Evolutionary conservation across 1,140 invertebrate genomes (phyloP), one percentile per base, ranked within the genome.

Genomic region (Olivierus martensii): DNA sequence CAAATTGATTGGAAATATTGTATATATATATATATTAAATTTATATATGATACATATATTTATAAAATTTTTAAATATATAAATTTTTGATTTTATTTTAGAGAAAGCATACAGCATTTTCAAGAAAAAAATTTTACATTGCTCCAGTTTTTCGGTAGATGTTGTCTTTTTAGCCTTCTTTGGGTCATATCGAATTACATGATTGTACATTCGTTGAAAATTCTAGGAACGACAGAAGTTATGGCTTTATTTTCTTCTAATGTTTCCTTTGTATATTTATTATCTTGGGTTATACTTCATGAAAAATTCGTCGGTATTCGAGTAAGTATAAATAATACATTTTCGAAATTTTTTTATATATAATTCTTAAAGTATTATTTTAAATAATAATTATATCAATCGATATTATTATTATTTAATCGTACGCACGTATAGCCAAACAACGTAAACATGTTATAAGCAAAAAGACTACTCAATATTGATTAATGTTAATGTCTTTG

Each of bases 261-360:
- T 60, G 87, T 93, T 4, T 84, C 85, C 9, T 91, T 87, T 65
- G 85, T 91, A 51, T 96, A 95, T 68, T 73, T 95, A 9, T 73
- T 96, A 3, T 93, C 89, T 1, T 95, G 90, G 91, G 90, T 94
- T 46, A 88, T 95, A 61, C 73, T 95, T 39, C 90, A 95, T 65
- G 87, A 95, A 65, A 88, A 95, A 67, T 96, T 95, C 71, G 89
- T 95, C 51, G 90, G 90, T 44, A 82, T 94, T 14, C 74, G 90
- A 73, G 91, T 96, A 71, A 83, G 82, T 77, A 37, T 35, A n/a
- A n/a, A n/a, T n/a, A n/a, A n/a, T n/a, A n/a, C n/a, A n/a, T n/a
- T n/a, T n/a, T n/a, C n/a, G n/a, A n/a, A n/a, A n/a, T n/a, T n/a
- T n/a, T n/a, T n/a, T n/a, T n/a, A n/a, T n/a, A n/a, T n/a, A 44